Evolutionary conservation across 2,888 invertebrate genomes (phyloP).

Genomic region (Drosophila ezoana): DNA sequence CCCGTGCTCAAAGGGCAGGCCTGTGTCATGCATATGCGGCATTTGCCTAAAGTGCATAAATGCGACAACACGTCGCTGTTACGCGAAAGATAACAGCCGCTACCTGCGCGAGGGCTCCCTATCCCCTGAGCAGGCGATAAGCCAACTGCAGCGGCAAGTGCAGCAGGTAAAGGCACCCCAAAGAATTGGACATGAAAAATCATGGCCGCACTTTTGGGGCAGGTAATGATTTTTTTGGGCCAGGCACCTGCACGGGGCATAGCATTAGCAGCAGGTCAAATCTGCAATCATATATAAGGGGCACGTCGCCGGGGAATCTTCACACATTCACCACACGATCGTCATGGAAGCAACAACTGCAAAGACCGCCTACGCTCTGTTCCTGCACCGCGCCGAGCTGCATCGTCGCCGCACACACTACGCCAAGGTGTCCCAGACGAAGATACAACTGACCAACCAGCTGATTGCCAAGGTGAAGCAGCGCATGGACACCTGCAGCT

Average conservation of each 20-base stretch:
- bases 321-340: conserved; percentile 53
- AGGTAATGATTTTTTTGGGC: no score
- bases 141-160: conserved; percentile 4
- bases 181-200: conserved; percentile 57
- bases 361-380: conserved; percentile 61
- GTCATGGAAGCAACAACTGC: conserved; percentile 52
- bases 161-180: conserved; percentile 51
- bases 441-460: conserved; percentile 53
- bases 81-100: conserved; percentile 39
- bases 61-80: conserved; percentile 33
- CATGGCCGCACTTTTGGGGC: conserved; percentile 17
- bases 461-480: conserved; percentile 53
- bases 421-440: conserved; percentile 53
- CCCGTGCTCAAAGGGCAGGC: background rate
- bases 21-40: conserved; percentile 40
- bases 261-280: conserved; percentile 23
- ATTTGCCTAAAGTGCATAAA: conserved; percentile 58
- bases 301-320: conserved; percentile 5
- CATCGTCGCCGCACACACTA: conserved; percentile 48
- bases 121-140: background rate
- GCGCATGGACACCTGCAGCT: conserved; percentile 48
- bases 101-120: conserved; percentile 42
- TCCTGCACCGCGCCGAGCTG: conserved; percentile 63
- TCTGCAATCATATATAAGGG: conserved; percentile 41
- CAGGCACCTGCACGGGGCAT: background rate